Evolutionary conservation across 2,113 vertebrate species (phyloP).

Genomic region (Ginglymostoma cirratum): DNA sequence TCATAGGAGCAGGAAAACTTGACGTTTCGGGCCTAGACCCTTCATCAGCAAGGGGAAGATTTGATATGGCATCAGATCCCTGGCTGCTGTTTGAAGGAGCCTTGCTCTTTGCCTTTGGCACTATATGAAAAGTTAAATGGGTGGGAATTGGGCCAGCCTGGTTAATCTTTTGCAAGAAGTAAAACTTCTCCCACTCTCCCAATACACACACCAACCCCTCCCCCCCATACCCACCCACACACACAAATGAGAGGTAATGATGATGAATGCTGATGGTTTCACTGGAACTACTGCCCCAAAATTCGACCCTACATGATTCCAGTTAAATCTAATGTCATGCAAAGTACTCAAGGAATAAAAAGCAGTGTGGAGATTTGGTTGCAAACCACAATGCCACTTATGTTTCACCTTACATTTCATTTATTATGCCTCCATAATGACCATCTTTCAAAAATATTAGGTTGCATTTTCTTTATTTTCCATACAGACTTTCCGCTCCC

Average conservation of each 20-base stretch:
- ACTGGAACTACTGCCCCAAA: not conserved
- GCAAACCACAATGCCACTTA: not conserved
- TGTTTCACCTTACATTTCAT: not conserved
- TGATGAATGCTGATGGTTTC: not conserved
- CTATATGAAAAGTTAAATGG: not conserved
- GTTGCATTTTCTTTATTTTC: not conserved
- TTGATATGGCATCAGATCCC: not conserved
- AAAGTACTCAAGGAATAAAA: not conserved
- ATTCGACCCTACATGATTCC: not conserved
- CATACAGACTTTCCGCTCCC: not conserved
- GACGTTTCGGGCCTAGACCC: too few species aligned
- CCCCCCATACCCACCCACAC: too few species aligned
- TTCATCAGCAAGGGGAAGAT: not conserved
- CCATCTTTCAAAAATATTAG: not conserved
- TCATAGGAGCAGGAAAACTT: too few species aligned
- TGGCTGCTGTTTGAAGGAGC: not conserved
- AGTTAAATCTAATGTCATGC: not conserved
- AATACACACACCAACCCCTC: too few species aligned
- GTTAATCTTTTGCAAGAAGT: not conserved
- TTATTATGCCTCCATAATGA: not conserved
- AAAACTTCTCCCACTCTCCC: too few species aligned
- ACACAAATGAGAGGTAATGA: not conserved
- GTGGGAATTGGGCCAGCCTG: not conserved
- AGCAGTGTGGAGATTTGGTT: not conserved
- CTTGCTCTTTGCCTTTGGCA: not conserved